Conservation (phyloP, 2,113 vertebrate species). For the Octodon degus region DNA sequence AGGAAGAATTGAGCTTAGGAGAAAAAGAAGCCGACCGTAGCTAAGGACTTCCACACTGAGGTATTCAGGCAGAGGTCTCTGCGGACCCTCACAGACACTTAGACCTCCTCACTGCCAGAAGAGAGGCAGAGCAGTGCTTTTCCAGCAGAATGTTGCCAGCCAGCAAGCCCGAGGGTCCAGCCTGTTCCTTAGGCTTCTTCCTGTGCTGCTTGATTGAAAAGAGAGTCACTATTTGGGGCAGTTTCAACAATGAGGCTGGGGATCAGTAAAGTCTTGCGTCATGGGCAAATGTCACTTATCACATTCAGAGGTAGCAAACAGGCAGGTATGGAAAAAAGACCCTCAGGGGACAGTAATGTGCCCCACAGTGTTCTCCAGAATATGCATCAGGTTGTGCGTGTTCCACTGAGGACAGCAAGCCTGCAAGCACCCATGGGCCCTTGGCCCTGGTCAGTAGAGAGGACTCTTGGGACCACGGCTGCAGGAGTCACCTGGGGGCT, state of each 20-base stretch:
- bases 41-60: neutral
- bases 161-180: neutral
- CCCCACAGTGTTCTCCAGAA: neutral
- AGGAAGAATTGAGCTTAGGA: constrained; percentile 9
- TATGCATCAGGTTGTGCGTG: neutral
- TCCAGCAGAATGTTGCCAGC: neutral
- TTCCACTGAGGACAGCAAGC: too few relatives aligned
- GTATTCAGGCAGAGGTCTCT: neutral
- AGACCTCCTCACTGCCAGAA: neutral
- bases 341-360: neutral
- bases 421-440: too few relatives aligned
- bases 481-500: neutral
- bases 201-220: neutral
- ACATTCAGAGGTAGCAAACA: neutral
- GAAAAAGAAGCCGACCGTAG: neutral
- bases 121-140: neutral
- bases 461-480: neutral
- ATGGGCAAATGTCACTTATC: neutral
- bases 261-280: constrained; percentile 3
- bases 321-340: neutral
- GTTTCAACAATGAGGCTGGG: neutral
- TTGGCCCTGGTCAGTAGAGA: neutral
- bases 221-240: neutral
- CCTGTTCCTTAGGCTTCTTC: neutral
- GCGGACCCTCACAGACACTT: neutral